Evolutionary conservation across 2,888 invertebrate species (phyloP).

Genomic region (Eurytoma californica): DNA sequence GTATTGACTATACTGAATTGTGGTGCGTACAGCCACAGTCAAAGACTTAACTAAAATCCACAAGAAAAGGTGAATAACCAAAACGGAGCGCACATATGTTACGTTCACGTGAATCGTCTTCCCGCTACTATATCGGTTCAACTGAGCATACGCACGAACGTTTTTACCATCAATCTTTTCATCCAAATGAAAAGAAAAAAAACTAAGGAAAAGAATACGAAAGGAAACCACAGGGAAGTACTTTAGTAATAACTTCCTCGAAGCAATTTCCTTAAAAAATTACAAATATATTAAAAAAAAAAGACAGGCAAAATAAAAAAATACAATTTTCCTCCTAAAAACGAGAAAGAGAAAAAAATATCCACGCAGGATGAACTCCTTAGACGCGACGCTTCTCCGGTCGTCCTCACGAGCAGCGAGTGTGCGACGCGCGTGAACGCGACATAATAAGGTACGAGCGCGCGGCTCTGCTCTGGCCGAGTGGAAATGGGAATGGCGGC

Average conservation of each 20-base stretch:
- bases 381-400: not conserved
- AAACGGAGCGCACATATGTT: not conserved
- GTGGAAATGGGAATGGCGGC: constrained; percentile 69
- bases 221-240: constrained; percentile 48
- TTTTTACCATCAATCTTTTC: not conserved
- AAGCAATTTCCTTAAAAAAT: not conserved
- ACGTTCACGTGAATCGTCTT: constrained; percentile 22
- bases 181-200: constrained; percentile 16
- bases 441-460: constrained; percentile 53
- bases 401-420: constrained; percentile 60
- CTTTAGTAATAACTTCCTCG: constrained; percentile 42
- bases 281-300: not conserved
- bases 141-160: not conserved
- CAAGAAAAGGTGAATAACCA: not conserved
- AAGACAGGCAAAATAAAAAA: not conserved
- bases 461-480: constrained; percentile 56
- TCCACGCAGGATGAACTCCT: not conserved
- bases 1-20: not conserved
- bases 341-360: not conserved
- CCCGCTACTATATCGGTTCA: constrained; percentile 35
- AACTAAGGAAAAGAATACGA: constrained; percentile 36
- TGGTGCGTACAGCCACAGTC: not conserved
- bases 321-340: constrained; percentile 52
- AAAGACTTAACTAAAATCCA: not conserved
- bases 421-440: constrained; percentile 69